Evolutionary conservation across 2,113 vertebrate species (phyloP).

Genomic region (Spermophilus dauricus): DNA sequence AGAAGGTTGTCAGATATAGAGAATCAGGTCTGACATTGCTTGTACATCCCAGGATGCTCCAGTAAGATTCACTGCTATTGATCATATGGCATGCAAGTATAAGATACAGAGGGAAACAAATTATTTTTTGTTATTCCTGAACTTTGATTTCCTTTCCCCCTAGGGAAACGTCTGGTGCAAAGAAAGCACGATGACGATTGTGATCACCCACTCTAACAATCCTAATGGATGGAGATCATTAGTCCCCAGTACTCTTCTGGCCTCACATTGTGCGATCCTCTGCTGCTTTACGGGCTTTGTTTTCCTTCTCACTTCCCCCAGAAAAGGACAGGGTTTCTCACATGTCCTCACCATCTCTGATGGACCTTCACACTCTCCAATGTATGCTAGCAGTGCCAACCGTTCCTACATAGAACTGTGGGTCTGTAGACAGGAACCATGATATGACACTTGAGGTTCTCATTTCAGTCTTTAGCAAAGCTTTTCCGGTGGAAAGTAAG

Average conservation of each 20-base stretch:
- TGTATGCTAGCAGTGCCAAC: neutral
- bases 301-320: neutral
- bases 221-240: neutral
- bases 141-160: neutral
- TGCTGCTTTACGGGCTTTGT: neutral
- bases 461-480: neutral
- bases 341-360: rapidly evolving
- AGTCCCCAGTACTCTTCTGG: neutral
- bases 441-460: neutral
- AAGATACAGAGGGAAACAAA: neutral
- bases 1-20: neutral
- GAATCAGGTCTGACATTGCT: neutral
- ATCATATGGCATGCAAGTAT: neutral
- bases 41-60: neutral
- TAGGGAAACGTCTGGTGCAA: neutral
- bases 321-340: neutral
- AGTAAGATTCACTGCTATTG: neutral
- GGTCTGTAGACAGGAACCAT: neutral
- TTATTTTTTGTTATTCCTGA: neutral
- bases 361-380: too few species aligned
- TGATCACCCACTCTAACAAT: neutral
- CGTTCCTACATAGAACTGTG: neutral
- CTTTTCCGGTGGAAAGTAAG: neutral
- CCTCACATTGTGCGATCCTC: neutral
- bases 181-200: neutral